These are phyloP conservation scores for Drosophila lutescens DNA, from an alignment of 2,888 invertebrate species.

Conservation along the genomic window DNA sequence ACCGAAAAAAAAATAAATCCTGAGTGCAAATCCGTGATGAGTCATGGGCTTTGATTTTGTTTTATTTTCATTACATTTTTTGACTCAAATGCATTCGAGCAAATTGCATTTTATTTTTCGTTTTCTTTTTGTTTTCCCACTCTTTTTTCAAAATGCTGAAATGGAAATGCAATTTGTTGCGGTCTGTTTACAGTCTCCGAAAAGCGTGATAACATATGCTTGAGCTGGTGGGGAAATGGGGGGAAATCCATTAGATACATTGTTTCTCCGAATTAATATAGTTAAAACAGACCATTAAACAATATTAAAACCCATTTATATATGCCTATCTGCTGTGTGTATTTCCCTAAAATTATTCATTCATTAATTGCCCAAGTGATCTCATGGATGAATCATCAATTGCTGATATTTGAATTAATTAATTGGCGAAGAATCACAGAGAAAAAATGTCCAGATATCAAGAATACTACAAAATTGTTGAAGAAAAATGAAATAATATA, in stretches of 20 bases:
- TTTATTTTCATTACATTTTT: constrained; percentile 16
- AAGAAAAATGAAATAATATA: neutral
- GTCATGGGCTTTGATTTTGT: constrained; percentile 39
- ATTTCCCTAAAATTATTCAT: constrained; percentile 10
- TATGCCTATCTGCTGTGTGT: neutral
- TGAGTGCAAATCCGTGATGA: constrained; percentile 30
- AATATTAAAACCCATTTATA: constrained; percentile 11
- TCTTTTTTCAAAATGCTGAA: constrained; percentile 35
- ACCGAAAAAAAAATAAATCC: constrained; percentile 2
- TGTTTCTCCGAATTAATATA: constrained; percentile 10
- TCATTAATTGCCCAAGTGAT: constrained; percentile 25
- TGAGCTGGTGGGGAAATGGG: neutral
- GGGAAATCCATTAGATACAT: constrained; percentile 21
- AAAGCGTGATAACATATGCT: constrained; percentile 40
- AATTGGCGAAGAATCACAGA: constrained; percentile 4
- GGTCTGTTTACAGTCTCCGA: constrained; percentile 55
- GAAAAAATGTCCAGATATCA: neutral
- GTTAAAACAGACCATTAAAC: constrained; percentile 11
- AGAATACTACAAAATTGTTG: neutral
- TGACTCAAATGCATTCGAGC: constrained; percentile 32
- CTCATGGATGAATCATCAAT: constrained; percentile 35
- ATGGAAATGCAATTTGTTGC: constrained; percentile 66
- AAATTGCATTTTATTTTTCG: constrained; percentile 51
- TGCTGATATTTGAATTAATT: neutral
- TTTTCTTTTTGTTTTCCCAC: constrained; percentile 26